Conservation (phyloP, 2,888 invertebrate genomes). For the Luffia ferchaultella region DNA sequence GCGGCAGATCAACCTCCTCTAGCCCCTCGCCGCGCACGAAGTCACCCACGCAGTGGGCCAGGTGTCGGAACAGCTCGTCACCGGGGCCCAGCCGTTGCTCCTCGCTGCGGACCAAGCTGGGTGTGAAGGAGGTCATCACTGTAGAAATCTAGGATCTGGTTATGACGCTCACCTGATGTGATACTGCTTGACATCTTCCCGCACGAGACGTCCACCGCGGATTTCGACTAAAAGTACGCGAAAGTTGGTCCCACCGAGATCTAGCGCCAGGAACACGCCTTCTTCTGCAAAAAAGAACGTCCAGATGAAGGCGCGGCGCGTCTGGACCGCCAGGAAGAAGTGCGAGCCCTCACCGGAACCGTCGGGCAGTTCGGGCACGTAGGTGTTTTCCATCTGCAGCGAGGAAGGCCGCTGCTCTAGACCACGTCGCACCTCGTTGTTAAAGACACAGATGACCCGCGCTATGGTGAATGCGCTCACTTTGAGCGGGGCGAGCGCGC, state of each 20-base stretch:
- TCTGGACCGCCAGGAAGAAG: no score
- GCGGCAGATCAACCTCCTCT: conserved; percentile 63
- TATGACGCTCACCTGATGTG: conserved; percentile 46
- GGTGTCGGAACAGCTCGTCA: conserved; percentile 73
- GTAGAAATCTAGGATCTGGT: not conserved
- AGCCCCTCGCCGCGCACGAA: conserved; percentile 71
- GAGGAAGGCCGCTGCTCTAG: conserved; percentile 70
- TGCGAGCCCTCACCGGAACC: conserved; percentile 71
- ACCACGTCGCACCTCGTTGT: conserved; percentile 70
- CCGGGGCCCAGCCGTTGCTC: conserved; percentile 70
- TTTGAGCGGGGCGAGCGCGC: conserved; percentile 29
- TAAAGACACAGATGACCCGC: conserved; percentile 66
- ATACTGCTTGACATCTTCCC: conserved; percentile 71
- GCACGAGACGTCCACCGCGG: conserved; percentile 54
- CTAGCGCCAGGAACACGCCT: conserved; percentile 78
- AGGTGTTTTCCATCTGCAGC: conserved; percentile 80
- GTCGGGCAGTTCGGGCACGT: conserved; percentile 75
- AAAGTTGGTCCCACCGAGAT: conserved; percentile 85
- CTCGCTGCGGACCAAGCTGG: conserved; percentile 37
- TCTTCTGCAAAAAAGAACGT: conserved; percentile 66
- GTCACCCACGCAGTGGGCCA: conserved; percentile 77
- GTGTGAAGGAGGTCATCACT: not conserved
- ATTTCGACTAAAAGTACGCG: conserved; percentile 74
- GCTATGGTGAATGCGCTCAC: conserved; percentile 40
- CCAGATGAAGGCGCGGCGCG: not conserved